Evolutionary conservation across 2,888 invertebrate genomes (phyloP).

Genomic region (Stictocephala bisonia): DNA sequence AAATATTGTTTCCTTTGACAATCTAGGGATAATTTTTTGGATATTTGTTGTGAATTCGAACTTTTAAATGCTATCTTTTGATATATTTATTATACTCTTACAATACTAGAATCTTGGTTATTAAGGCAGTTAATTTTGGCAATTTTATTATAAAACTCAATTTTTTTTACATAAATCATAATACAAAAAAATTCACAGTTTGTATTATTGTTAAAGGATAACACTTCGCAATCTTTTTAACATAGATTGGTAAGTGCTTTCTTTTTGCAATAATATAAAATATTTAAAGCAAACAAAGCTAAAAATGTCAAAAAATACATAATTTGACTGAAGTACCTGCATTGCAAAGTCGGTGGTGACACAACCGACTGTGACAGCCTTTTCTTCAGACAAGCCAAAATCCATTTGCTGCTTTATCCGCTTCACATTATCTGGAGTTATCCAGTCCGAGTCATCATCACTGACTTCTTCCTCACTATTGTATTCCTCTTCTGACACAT

Average conservation of each 20-base stretch:
- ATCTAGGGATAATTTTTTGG: no score
- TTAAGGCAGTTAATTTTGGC: no score
- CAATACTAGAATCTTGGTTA: no score
- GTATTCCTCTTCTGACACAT: slow-evolving; percentile 57
- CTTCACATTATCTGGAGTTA: slow-evolving; percentile 85
- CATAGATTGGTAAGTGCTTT: background rate
- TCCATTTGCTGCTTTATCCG: slow-evolving; percentile 79
- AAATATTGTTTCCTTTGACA: no score
- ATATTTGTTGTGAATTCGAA: no score
- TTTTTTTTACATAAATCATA: no score
- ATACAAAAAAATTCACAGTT: no score
- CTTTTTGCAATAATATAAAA: background rate
- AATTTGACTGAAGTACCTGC: slow-evolving; percentile 69
- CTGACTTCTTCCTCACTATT: slow-evolving; percentile 65
- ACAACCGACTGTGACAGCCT: slow-evolving; percentile 84
- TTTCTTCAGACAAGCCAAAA: slow-evolving; percentile 72
- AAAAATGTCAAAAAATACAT: background rate
- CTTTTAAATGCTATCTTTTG: no score
- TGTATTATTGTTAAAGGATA: no score
- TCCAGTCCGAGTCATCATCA: slow-evolving; percentile 78
- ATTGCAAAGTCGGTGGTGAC: slow-evolving; percentile 98
- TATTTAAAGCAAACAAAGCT: background rate
- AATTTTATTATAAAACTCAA: no score
- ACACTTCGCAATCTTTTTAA: no score
- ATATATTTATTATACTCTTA: no score